Percentiles rank a stretch among this genome's conserved stretches.
Conservation (phyloP, 2,113 vertebrate species). For the Parus major region DNA sequence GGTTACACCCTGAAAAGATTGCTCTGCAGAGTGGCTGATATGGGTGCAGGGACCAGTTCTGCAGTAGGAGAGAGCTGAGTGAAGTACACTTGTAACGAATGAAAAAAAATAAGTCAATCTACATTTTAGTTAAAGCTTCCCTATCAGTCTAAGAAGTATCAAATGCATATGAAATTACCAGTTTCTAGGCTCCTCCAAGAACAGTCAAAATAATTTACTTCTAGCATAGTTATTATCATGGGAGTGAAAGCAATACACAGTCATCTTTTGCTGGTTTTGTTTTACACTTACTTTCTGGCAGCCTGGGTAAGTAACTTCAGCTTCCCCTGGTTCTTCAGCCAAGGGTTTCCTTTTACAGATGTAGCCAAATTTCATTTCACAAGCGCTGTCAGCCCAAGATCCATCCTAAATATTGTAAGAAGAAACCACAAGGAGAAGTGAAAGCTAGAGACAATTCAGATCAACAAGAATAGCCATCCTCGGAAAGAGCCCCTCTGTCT, state of each 20-base stretch:
- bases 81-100: neutral
- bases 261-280: neutral
- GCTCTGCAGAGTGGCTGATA: neutral
- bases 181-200: neutral
- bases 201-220: neutral
- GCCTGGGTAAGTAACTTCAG: conserved; percentile 70
- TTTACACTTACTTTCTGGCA: conserved; percentile 82
- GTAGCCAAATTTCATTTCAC: conserved; percentile 82
- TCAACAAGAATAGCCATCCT: neutral
- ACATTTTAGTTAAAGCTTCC: neutral
- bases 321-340: conserved; percentile 50
- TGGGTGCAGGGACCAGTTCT: neutral
- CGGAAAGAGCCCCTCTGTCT: neutral
- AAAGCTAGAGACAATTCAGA: neutral
- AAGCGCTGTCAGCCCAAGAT: conserved; percentile 86
- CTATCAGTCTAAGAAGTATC: neutral
- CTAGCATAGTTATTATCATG: neutral
- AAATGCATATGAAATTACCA: neutral
- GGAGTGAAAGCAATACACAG: neutral
- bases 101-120: neutral
- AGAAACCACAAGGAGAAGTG: neutral
- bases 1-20: neutral
- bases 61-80: neutral
- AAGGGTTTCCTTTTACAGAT: conserved; percentile 88
- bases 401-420: conserved; percentile 76